Evolutionary conservation across 2,113 vertebrate species (phyloP), one percentile per base, ranked within the genome.

Genomic region (Daboia siamensis): DNA sequence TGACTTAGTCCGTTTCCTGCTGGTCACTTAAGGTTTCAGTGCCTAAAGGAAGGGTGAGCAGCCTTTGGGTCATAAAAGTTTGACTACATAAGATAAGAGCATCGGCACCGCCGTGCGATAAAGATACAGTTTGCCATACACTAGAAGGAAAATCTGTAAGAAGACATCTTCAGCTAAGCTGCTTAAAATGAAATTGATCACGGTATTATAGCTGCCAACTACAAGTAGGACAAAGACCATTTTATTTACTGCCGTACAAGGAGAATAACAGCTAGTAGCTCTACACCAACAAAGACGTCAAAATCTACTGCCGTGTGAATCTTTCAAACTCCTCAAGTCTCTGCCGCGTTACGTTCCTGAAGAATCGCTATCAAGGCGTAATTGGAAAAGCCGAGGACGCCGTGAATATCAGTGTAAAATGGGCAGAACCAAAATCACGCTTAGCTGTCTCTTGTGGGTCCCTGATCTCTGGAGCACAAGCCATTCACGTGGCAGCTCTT

Each of bases 201-300:
- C 64, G 15, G 64, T n/a, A 6, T 33, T 74, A 15, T 74, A 74
- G n/a, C n/a, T 33, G 64, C 64, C 64, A 17, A 6, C n/a, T 74
- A 7, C 33, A 17, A 74, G 15, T 74, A 74, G 64, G 29, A 33
- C 64, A 69, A 69, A 33, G 64, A 5, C 64, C 64, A 69, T 69
- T 69, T 33, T 33, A 74, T n/a, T n/a, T 74, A 7, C 13, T 15
- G n/a, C 12, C 33, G 64, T 29, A 33, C 64, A 17, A 33, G 64
- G 29, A 33, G 64, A 33, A 74, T 33, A 74, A 33, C 5, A 1
- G 33, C 33, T 33, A 74, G n/a, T 74, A 33, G 64, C 13, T 33
- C 0, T 15, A 17, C n/a, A 13, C 5, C 64, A 17, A 1, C 13
- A 15, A 33, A 33, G n/a, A 33, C 0, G 15, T 17, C n/a, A 33